phyloP scores from a whole-genome alignment of 2,888 invertebrate genomes.

The Polydrusus pterygomalis region DNA sequence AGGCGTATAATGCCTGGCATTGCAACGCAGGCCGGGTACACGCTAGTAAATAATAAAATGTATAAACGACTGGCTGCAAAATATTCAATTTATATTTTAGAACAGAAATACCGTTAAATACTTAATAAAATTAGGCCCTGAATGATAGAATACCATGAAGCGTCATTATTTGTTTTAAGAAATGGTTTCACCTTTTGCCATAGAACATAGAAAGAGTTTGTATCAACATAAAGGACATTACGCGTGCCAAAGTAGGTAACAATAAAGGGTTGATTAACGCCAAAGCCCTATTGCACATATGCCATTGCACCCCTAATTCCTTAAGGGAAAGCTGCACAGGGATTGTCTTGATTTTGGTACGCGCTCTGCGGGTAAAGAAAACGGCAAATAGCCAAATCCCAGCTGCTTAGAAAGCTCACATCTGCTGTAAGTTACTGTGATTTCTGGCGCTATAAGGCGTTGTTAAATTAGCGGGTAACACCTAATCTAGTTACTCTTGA shows the following conservation, averaged over 20 bases:
- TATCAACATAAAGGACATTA: conserved; percentile 30
- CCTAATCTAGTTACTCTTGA: neutral
- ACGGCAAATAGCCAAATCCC: conserved; percentile 56
- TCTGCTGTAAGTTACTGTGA: conserved; percentile 46
- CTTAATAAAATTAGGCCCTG: no score
- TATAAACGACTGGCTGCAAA: no score
- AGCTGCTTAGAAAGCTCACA: conserved; percentile 52
- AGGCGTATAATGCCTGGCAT: no score
- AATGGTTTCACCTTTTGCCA: conserved; percentile 15
- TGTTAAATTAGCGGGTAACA: conserved; percentile 43
- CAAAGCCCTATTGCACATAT: conserved; percentile 46
- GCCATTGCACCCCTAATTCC: conserved; percentile 54
- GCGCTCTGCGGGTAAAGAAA: conserved; percentile 55
- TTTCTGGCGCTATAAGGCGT: conserved; percentile 38
- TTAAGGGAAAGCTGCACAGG: conserved; percentile 54
- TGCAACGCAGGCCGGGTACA: no score
- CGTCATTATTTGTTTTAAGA: no score
- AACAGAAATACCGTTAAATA: no score
- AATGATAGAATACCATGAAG: no score
- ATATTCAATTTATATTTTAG: no score
- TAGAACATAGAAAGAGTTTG: neutral
- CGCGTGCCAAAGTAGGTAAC: conserved; percentile 51
- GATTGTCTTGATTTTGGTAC: conserved; percentile 54
- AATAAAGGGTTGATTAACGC: conserved; percentile 55
- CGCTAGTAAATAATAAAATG: no score